A percentile compares a stretch with the other conserved stretches of the same genome.
Evolutionary conservation across 2,113 vertebrate species (phyloP).

Genomic region (Lanius collurio): DNA sequence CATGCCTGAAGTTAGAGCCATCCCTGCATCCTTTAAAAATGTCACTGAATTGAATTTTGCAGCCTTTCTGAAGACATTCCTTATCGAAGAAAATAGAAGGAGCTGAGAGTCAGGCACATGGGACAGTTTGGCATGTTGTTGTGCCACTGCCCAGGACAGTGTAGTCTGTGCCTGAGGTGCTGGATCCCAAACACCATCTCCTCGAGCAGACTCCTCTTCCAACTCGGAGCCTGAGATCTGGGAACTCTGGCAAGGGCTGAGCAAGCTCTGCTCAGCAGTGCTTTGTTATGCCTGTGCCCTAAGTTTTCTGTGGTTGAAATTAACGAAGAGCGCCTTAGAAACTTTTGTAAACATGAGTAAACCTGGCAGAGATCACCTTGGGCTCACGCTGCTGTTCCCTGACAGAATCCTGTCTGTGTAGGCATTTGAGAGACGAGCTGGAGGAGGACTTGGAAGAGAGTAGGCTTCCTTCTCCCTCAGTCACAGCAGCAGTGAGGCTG

Average conservation of each 20-base stretch:
- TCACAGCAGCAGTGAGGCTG: neutral
- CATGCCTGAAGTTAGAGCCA: neutral
- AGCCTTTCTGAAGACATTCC: neutral
- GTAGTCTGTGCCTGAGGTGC: neutral
- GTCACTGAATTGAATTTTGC: neutral
- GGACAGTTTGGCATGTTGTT: neutral
- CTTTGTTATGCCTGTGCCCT: accelerated
- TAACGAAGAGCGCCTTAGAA: neutral
- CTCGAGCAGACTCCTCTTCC: neutral
- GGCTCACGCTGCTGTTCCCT: neutral
- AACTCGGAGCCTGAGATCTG: neutral
- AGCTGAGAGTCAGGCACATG: neutral
- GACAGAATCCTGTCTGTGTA: neutral
- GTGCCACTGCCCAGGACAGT: neutral
- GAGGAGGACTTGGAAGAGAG: neutral
- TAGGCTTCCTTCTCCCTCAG: neutral
- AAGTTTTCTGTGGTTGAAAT: neutral
- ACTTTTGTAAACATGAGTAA: neutral
- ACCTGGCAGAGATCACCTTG: neutral
- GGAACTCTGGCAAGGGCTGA: neutral
- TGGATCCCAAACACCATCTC: neutral
- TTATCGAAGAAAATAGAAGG: neutral
- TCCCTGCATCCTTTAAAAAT: neutral
- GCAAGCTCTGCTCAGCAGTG: neutral
- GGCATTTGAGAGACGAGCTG: accelerated